Conservation (phyloP, 2,113 vertebrate species). For the Eolophus roseicapilla region DNA sequence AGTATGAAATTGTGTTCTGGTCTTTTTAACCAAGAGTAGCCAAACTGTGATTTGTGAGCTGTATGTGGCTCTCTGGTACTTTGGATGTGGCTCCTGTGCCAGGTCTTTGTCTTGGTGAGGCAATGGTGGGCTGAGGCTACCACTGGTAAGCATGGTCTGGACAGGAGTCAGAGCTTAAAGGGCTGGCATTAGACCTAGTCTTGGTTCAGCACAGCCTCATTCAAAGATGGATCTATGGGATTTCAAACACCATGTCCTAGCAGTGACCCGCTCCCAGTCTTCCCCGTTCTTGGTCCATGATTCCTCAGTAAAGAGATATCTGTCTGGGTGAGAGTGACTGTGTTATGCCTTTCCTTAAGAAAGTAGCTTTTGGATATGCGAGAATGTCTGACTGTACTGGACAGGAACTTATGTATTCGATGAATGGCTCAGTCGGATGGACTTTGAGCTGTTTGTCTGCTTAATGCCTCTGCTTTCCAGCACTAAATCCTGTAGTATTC, state of each 20-base stretch:
- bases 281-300: not conserved
- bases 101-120: not conserved
- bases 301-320: not conserved
- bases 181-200: fast-evolving
- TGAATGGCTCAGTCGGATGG: not conserved
- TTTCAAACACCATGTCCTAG: fast-evolving
- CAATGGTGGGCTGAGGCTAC: not conserved
- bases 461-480: not conserved
- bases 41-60: not conserved
- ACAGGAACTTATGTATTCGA: not conserved
- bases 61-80: not conserved
- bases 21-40: not conserved
- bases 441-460: not conserved
- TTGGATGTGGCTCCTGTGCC: fast-evolving
- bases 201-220: fast-evolving
- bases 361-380: fast-evolving
- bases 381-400: not conserved
- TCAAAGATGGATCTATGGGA: not conserved
- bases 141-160: not conserved
- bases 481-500: constrained; percentile 30
- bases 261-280: fast-evolving
- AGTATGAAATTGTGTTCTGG: not conserved
- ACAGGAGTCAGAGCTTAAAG: not conserved
- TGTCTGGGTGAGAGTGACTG: not conserved
- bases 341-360: not conserved